These are phyloP conservation scores for Ruditapes philippinarum DNA, from an alignment of 1,140 invertebrate genomes.

Conservation along the genomic window DNA sequence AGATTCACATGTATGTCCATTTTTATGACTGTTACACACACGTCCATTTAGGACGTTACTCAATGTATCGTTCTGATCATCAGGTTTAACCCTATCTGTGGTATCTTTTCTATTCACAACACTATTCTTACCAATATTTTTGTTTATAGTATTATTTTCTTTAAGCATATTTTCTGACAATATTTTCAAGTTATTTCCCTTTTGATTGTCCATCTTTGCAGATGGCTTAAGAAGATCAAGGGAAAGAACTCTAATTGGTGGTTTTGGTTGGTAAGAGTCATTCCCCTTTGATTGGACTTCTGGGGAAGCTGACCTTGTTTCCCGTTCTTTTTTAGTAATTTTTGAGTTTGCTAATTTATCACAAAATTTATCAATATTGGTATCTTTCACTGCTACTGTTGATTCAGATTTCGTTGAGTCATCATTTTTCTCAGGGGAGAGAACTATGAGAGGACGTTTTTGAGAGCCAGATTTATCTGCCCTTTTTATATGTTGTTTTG, in stretches of 20 bases:
- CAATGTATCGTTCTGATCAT: too few relatives aligned
- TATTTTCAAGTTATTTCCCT: not conserved
- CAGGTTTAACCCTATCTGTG: not conserved
- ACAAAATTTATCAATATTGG: not conserved
- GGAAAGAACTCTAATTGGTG: constrained; percentile 44
- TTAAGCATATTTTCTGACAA: constrained; percentile 2
- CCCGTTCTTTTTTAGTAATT: not conserved
- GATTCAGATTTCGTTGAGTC: not conserved
- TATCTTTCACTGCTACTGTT: not conserved
- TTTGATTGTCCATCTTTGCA: not conserved
- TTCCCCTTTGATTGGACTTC: not conserved
- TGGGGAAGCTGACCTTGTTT: constrained; percentile 19
- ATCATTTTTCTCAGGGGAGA: not conserved
- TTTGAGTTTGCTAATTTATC: not conserved
- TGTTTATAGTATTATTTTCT: not conserved
- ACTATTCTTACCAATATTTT: not conserved
- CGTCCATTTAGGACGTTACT: too few relatives aligned
- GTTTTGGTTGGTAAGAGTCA: constrained; percentile 11
- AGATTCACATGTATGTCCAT: not conserved
- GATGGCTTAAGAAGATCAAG: constrained; percentile 13
- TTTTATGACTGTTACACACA: not conserved
- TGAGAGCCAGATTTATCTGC: not conserved
- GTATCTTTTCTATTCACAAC: not conserved
- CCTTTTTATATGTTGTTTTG: not conserved
- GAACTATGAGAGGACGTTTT: not conserved